These are phyloP conservation scores for Speoplatyrhinus poulsoni DNA, from an alignment of 2,113 vertebrate species.

Conservation along the genomic window DNA sequence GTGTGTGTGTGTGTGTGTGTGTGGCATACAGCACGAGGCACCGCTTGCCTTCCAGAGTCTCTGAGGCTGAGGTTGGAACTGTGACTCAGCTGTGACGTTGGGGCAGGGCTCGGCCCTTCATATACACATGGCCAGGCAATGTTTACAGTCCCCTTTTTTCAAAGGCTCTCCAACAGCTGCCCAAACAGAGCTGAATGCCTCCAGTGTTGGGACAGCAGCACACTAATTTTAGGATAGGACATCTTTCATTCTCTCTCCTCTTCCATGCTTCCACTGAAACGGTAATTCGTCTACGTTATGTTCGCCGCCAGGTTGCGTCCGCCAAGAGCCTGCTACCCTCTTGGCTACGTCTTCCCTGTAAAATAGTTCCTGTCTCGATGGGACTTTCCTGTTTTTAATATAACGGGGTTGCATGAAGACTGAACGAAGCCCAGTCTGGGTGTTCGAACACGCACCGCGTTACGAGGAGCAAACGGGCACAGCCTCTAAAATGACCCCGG, in stretches of 20 bases:
- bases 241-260: constrained; percentile 63
- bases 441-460: constrained; percentile 29
- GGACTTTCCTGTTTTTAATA: too few species aligned
- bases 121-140: constrained; percentile 48
- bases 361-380: too few species aligned
- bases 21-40: constrained; percentile 25
- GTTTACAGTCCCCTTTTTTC: constrained; percentile 67
- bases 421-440: not conserved
- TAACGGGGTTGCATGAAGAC: too few species aligned
- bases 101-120: constrained; percentile 43
- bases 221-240: constrained; percentile 63
- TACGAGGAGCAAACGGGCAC: constrained; percentile 36
- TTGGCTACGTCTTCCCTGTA: not conserved
- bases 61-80: constrained; percentile 42
- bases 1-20: constrained; percentile 13
- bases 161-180: constrained; percentile 72
- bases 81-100: constrained; percentile 56
- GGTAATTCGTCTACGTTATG: constrained; percentile 41
- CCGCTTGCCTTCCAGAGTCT: constrained; percentile 32
- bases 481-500: constrained; percentile 28
- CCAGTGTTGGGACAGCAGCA: constrained; percentile 67
- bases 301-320: constrained; percentile 38
- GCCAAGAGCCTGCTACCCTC: constrained; percentile 13
- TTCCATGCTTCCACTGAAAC: constrained; percentile 58
- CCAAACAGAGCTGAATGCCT: constrained; percentile 74